Conservation (phyloP, 2,113 vertebrate species). For the Callorhinus ursinus region DNA sequence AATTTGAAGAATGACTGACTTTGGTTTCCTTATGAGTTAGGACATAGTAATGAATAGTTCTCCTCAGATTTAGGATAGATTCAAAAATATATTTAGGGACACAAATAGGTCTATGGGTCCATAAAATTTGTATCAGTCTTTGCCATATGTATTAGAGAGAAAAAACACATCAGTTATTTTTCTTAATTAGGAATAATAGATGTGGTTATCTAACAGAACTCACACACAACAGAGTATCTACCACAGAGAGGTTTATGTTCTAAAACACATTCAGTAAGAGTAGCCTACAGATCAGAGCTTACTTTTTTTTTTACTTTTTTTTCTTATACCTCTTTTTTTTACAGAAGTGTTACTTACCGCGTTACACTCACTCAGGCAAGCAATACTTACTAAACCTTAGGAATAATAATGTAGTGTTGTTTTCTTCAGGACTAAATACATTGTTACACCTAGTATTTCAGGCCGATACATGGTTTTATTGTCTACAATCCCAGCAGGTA, state of each 20-base stretch:
- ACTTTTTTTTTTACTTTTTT: background rate
- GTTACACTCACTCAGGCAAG: background rate
- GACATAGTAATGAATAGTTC: conserved; percentile 48
- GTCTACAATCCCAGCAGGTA: background rate
- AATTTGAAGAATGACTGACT: conserved; percentile 74
- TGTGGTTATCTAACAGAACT: background rate
- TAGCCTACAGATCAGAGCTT: background rate
- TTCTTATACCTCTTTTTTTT: background rate
- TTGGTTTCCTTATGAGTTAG: conserved; percentile 64
- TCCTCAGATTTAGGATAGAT: conserved; percentile 32
- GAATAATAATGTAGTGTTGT: background rate
- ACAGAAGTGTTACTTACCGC: background rate
- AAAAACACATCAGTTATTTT: background rate
- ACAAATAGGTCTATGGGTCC: background rate
- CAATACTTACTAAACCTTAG: background rate
- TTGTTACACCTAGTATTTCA: background rate
- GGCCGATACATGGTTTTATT: background rate
- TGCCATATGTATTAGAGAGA: background rate
- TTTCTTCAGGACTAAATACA: background rate
- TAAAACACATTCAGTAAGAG: background rate
- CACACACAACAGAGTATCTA: background rate
- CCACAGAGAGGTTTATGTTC: background rate
- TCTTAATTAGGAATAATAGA: conserved; percentile 13
- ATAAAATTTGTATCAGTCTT: conserved; percentile 4
- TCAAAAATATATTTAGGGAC: background rate